Evolutionary conservation across 2,888 invertebrate genomes (phyloP).

Genomic region (Euplagia quadripunctaria): DNA sequence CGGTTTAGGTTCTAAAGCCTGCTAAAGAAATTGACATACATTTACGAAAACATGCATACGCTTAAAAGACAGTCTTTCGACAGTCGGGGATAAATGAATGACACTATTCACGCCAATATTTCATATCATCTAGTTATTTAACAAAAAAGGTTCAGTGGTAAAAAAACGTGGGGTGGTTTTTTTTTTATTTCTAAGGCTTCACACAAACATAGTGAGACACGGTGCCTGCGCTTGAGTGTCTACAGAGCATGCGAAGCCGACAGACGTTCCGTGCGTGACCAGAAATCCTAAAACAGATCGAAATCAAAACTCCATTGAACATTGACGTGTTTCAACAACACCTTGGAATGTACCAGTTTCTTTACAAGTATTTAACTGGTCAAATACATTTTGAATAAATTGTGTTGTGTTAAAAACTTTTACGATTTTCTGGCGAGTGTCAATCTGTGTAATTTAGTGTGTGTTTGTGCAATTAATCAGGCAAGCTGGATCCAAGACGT

Average conservation of each 20-base stretch:
- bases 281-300: slow-evolving; percentile 72
- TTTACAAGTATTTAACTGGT: slow-evolving; percentile 28
- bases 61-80: too few relatives aligned
- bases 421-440: neutral
- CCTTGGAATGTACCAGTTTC: slow-evolving; percentile 9
- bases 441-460: slow-evolving; percentile 12
- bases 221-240: slow-evolving; percentile 47
- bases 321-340: slow-evolving; percentile 41
- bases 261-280: slow-evolving; percentile 74
- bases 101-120: neutral
- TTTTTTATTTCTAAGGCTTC: slow-evolving; percentile 31
- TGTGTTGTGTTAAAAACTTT: slow-evolving; percentile 47
- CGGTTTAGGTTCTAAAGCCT: too few relatives aligned
- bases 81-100: neutral
- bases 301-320: slow-evolving; percentile 67
- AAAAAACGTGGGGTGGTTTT: slow-evolving; percentile 22
- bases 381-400: slow-evolving; percentile 6
- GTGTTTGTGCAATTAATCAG: slow-evolving; percentile 34
- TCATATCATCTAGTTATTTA: neutral
- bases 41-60: too few relatives aligned
- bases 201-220: slow-evolving; percentile 42
- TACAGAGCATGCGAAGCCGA: slow-evolving; percentile 40
- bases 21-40: too few relatives aligned
- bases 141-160: slow-evolving; percentile 12
- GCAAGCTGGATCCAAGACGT: slow-evolving; percentile 74